Percentiles rank a stretch among this genome's conserved stretches.
These are phyloP conservation scores for Rhinichthys osculus DNA, from an alignment of 2,797 vertebrate species.

Conservation along the genomic window DNA sequence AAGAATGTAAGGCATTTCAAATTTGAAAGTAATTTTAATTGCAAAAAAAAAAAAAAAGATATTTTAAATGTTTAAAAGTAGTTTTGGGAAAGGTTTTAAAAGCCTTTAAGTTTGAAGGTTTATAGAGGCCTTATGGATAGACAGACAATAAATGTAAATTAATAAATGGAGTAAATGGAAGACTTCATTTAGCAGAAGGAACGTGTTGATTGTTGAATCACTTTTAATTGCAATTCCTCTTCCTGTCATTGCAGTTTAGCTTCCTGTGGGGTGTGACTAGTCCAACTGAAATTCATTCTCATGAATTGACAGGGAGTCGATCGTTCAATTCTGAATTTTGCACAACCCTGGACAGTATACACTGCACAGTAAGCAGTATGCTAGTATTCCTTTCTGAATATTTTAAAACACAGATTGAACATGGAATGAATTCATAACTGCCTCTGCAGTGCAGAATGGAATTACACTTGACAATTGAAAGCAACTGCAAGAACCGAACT, in stretches of 20 bases:
- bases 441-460: slow-evolving; percentile 28
- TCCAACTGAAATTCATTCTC: not conserved
- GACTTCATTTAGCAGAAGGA: not conserved
- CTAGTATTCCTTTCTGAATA: slow-evolving; percentile 5
- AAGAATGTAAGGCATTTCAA: not conserved
- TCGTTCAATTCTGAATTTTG: not conserved
- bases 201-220: not conserved
- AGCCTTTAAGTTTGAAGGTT: not conserved
- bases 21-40: not conserved
- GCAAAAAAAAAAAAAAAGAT: not conserved
- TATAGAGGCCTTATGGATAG: not conserved
- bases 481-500: not conserved
- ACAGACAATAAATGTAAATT: not conserved
- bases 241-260: not conserved
- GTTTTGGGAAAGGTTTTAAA: not conserved
- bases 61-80: not conserved
- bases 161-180: not conserved
- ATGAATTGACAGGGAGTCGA: not conserved
- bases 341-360: not conserved
- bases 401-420: slow-evolving; percentile 22
- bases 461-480: not conserved
- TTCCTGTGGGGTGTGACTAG: not conserved
- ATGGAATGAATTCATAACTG: slow-evolving; percentile 13
- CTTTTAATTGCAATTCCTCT: not conserved
- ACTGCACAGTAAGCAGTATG: not conserved